Percentiles rank a stretch among this genome's conserved stretches.
These are phyloP conservation scores for Ellobius talpinus DNA, from an alignment of 2,113 vertebrate genomes.

Conservation along the genomic window DNA sequence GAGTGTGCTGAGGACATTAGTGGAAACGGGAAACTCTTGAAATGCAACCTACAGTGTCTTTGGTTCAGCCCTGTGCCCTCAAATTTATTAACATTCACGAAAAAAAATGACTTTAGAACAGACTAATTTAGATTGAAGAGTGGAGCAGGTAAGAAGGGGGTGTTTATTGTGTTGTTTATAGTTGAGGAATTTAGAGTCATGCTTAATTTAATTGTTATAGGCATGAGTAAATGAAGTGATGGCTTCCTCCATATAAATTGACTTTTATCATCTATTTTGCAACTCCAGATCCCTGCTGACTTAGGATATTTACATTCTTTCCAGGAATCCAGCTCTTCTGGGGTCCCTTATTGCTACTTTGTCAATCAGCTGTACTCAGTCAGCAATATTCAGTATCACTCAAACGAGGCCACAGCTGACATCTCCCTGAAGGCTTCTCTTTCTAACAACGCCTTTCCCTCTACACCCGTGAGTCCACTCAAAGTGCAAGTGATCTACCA, in stretches of 20 bases:
- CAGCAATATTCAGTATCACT: accelerated
- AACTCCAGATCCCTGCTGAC: neutral
- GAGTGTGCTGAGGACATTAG: neutral
- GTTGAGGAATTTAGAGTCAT: neutral
- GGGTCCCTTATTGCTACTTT: constrained; percentile 88
- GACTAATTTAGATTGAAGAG: too few species aligned
- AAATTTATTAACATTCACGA: neutral
- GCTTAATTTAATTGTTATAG: neutral
- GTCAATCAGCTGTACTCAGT: constrained; percentile 86
- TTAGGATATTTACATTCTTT: constrained; percentile 32
- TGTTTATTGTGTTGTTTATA: neutral
- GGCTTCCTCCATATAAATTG: neutral
- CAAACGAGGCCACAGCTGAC: constrained; percentile 78
- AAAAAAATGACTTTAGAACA: neutral
- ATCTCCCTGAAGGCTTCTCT: constrained; percentile 82
- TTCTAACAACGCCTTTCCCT: constrained; percentile 72
- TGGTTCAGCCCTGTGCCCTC: neutral
- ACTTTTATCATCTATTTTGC: neutral
- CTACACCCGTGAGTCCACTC: constrained; percentile 86
- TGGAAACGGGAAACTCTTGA: accelerated
- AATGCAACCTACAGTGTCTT: accelerated
- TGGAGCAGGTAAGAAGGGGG: neutral
- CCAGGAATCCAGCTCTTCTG: constrained; percentile 76
- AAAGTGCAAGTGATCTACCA: constrained; percentile 88
- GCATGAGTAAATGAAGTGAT: neutral